Base-by-base conservation (phyloP, 2,113 vertebrate genomes). In the Gobiocypris rarus region DNA sequence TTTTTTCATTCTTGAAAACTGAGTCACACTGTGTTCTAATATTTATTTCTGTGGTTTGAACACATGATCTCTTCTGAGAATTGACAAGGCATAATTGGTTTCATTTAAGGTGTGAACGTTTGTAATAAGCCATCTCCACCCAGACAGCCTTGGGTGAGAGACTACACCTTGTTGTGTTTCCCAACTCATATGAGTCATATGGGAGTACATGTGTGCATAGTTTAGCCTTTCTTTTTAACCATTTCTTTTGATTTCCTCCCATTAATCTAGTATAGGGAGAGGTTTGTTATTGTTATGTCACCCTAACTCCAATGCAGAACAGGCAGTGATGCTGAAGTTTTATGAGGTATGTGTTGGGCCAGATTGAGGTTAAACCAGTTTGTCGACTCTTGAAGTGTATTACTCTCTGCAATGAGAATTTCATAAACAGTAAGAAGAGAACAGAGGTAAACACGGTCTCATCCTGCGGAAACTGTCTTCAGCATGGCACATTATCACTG, bases 331-430 rank as follows among this genome's bases (percentile, higher is more conserved):
- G 54, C 75, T 83, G 74, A 73, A 70, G 58, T 59, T 74, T 75
- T 67, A 56, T 69, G 9, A n/a, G 24, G 28, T 69, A 59, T 71
- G 65, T 52, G 31, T 75, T 71, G 41, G 59, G 59, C 24, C 38
- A 58, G 52, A 22, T 54, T 22, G 52, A 54, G 79, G 84, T 84
- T 63, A 54, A 93, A 94, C 94, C 92, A 84, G 94, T 93, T 92
- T 87, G 69, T 84, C 92, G 15, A 83, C 93, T 89, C 43, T 48
- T 61, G 17, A 65, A 50, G n/a, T 59, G 86, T 88, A 73, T 69
- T 84, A 67, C 2, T 78, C 45, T 19, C 80, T 77, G 82, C 86
- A 19, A 19, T 75, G 48, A 76, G 45, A 31, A 81, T 34, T 22
- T 22, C 70, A 80, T 45, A 74, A 78, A 78, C 34, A 85, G 69